Evolutionary conservation across 1,140 invertebrate genomes (phyloP).

Genomic region (Notospermus geniculatus): DNA sequence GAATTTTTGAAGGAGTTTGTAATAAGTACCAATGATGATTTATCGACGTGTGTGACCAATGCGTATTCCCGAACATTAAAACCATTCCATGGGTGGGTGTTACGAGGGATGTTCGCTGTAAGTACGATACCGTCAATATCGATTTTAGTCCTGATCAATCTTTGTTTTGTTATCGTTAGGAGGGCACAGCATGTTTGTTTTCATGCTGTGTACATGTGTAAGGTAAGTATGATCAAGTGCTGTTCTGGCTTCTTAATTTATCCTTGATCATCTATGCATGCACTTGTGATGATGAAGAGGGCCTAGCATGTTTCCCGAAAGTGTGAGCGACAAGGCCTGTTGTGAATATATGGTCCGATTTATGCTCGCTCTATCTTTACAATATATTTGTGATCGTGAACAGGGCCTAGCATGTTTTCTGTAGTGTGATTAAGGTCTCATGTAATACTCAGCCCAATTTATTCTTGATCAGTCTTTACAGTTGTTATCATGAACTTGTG

Average conservation of each 20-base stretch:
- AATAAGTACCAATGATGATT: constrained; percentile 34
- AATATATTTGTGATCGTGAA: too few species aligned
- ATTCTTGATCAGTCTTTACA: too few species aligned
- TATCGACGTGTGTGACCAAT: constrained; percentile 34
- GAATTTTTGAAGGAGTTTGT: constrained; percentile 44
- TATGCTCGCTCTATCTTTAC: too few species aligned
- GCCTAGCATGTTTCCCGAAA: too few species aligned
- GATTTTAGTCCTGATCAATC: neutral
- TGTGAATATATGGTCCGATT: too few species aligned
- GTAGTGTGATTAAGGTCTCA: too few species aligned
- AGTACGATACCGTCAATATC: constrained; percentile 23
- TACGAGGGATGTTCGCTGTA: constrained; percentile 52
- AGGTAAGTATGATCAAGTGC: neutral
- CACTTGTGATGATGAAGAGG: neutral
- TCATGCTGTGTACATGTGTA: too few species aligned
- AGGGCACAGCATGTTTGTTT: too few species aligned
- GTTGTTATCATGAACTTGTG: too few species aligned
- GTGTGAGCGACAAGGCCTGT: too few species aligned
- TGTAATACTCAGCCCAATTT: too few species aligned
- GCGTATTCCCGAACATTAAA: constrained; percentile 50
- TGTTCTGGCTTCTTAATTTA: neutral
- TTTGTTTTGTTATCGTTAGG: neutral
- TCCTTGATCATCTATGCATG: neutral
- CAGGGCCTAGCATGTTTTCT: too few species aligned
- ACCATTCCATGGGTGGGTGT: constrained; percentile 53